These are phyloP conservation scores for Campoplex nolae DNA, from an alignment of 2,888 invertebrate genomes.

Conservation along the genomic window DNA sequence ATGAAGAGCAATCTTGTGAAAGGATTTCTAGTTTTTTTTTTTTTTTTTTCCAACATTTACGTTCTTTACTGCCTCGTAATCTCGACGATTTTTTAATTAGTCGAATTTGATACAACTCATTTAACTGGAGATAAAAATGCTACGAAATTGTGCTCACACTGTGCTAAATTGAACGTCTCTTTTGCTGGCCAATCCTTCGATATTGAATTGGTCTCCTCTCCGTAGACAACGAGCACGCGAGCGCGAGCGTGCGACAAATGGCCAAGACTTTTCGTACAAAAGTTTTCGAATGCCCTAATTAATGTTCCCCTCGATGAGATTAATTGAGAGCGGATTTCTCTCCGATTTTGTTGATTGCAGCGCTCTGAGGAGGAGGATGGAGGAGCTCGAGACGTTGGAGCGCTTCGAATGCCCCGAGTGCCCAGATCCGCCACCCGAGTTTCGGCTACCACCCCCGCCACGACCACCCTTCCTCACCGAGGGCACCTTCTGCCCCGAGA, in stretches of 20 bases:
- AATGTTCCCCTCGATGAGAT: conserved; percentile 82
- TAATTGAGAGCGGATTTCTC: conserved; percentile 85
- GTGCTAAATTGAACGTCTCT: background rate
- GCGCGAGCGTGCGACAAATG: background rate
- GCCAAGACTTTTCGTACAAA: conserved; percentile 71
- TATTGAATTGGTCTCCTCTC: too few relatives aligned
- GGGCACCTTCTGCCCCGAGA: conserved; percentile 90
- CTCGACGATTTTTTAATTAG: conserved; percentile 5
- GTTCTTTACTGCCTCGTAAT: background rate
- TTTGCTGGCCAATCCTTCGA: too few relatives aligned
- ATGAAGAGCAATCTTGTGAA: background rate
- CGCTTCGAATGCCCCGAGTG: conserved; percentile 90
- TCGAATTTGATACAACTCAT: background rate
- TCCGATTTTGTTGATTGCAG: conserved; percentile 84
- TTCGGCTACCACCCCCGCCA: conserved; percentile 91
- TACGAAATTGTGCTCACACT: background rate
- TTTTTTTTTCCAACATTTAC: background rate
- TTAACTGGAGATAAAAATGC: background rate
- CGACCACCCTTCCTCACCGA: conserved; percentile 89
- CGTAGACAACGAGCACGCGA: too few relatives aligned
- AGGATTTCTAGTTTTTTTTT: background rate
- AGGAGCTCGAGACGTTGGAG: conserved; percentile 90
- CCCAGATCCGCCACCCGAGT: conserved; percentile 91
- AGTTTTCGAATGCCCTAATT: conserved; percentile 86
- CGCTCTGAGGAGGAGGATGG: conserved; percentile 87